Base-by-base conservation (phyloP, 37 sponge, comb jelly and placozoan genomes). In the Spongilla lacustris region DNA sequence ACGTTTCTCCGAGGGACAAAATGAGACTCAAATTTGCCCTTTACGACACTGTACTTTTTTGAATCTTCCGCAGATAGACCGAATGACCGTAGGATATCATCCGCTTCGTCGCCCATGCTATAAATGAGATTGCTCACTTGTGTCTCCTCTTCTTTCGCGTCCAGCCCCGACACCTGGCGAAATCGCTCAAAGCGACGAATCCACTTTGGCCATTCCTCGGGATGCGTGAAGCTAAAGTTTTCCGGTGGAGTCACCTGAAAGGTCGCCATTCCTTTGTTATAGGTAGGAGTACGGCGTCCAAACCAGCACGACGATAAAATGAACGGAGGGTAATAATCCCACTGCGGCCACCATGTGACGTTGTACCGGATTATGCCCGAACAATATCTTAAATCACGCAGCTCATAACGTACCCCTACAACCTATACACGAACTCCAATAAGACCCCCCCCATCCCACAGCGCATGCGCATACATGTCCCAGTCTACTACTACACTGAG, bases 141-240 rank as follows among this genome's bases (percentile, higher is more conserved):
- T 66, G 10, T 25, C 29, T 89, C 79, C 24, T 78, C 74, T 4
- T 23, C 49, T 37, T 83, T 83, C 71, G 77, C 79, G 24, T 26
- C 19, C 0, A 89, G 74, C 21, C 84, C 84, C 2, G 89, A 77
- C 24, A 84, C 89, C 24, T 66, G 34, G 30, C 82, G 21, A 50
- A 88, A 81, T 27, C 83, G 46, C 77, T 81, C 72, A 71, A 88
- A 81, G 25, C 77, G 69, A 24, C 82, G 31, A 31, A 76, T 75
- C 82, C 82, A 88, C 48, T 34, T 77, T 25, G 89, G 79, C 89
- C 89, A 89, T 37, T 89, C 83, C 29, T 89, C 74, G 3, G 89
- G 89, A 24, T 83, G 27, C 5, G 30, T 77, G 68, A 89, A 89
- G 67, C 5, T 58, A 31, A 89, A 89, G 8, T 27, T 24, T 76